Evolutionary conservation across 2,888 invertebrate genomes (phyloP), one percentile per base, ranked within the genome.

Genomic region (Amphimallon solstitiale): DNA sequence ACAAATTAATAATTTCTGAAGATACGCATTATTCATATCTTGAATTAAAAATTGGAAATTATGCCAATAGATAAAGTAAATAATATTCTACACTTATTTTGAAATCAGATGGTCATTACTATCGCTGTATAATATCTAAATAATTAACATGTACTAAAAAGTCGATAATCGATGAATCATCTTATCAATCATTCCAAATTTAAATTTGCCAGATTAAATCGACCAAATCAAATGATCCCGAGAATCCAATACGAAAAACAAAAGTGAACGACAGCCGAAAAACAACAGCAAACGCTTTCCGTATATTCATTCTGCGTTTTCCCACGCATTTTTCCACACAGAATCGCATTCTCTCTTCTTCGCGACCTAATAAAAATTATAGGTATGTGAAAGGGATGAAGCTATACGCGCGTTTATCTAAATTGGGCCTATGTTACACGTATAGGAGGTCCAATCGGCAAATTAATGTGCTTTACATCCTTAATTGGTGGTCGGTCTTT

Each of bases 381-480:
- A 54, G 48, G 23, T 21, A 37, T 10, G 60, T 17, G 63, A 66
- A 56, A 63, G 38, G 43, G 56, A 61, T 46, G 40, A 56, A 48
- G 52, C 51, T 15, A 62, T 64, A 48, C 65, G 66, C 60, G 61
- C 49, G 65, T 68, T 67, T 43, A 43, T 60, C 48, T 63, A 65
- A 65, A 68, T 64, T 65, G 66, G 65, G 65, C 34, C 66, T 61
- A 61, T 66, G 77, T 78, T 77, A 78, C 77, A 78, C 72, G 70
- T 76, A 77, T 72, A 78, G 81, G 81, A 80, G 82, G 81, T 81
- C 81, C 80, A 78, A 56, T 75, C 77, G 78, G 79, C 80, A 82
- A 82, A 82, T 82, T 82, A 82, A 82, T 82, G 81, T 80, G 81
- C 80, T 81, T 82, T 81, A 82, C 79, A 81, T 82, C 81, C 81